Evolutionary conservation across 2,113 vertebrate species (phyloP).

Genomic region (Ia io): DNA sequence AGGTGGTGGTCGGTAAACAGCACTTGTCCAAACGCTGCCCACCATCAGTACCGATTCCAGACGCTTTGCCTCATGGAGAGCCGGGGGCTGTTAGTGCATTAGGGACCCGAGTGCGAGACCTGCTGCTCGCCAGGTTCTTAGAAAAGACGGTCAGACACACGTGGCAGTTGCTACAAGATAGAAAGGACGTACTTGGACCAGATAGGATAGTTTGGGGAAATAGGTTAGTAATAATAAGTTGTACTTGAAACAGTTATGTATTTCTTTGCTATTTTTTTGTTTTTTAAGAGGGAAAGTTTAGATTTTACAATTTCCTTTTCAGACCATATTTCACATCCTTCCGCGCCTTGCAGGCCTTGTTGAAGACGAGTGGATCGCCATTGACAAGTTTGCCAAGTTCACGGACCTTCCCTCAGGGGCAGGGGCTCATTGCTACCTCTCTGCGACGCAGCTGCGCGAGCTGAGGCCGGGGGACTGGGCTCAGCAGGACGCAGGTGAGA

Average conservation of each 20-base stretch:
- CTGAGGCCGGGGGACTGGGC: constrained; percentile 91
- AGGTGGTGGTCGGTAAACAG: background rate
- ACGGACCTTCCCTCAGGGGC: constrained; percentile 77
- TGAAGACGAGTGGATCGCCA: constrained; percentile 94
- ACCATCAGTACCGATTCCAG: background rate
- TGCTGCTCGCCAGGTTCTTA: background rate
- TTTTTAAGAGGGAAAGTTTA: background rate
- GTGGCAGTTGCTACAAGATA: background rate
- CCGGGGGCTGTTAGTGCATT: background rate
- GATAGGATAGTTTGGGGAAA: background rate
- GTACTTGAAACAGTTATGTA: background rate
- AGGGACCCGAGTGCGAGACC: background rate
- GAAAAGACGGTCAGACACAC: background rate
- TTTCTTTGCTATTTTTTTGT: background rate
- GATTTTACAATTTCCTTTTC: constrained; percentile 54
- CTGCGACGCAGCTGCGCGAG: constrained; percentile 78
- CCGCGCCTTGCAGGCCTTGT: constrained; percentile 90
- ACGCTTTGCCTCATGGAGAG: background rate
- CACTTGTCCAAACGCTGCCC: background rate
- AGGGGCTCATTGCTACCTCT: constrained; percentile 80
- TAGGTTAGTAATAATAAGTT: background rate
- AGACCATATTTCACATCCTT: constrained; percentile 93
- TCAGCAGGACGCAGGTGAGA: constrained; percentile 91
- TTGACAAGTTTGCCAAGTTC: constrained; percentile 88
- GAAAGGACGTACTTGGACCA: background rate